phyloP scores from a whole-genome alignment of 2,113 vertebrate species.

The Heterocephalus glaber region DNA sequence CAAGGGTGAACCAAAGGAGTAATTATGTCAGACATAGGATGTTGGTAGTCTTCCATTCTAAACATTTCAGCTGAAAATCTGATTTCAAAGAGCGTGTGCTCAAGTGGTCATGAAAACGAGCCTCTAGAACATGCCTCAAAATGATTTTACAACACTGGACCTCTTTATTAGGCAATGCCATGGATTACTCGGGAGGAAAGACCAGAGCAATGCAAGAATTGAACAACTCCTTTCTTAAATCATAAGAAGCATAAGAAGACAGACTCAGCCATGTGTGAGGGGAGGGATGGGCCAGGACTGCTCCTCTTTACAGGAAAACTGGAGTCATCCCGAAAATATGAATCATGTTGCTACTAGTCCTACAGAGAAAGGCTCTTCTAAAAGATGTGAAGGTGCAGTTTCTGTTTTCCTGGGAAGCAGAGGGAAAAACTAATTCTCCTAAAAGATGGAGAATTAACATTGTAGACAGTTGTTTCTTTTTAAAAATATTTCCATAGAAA shows the following conservation, averaged over 20 bases:
- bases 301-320: slow-evolving; percentile 56
- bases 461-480: neutral
- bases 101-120: neutral
- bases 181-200: neutral
- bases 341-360: slow-evolving; percentile 47
- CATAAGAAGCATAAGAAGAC: neutral
- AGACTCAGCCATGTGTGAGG: neutral
- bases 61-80: neutral
- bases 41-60: neutral
- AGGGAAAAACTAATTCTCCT: neutral
- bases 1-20: slow-evolving; percentile 6
- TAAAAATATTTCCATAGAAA: neutral
- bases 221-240: neutral
- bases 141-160: neutral
- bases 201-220: neutral
- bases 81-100: neutral
- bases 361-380: slow-evolving; percentile 24
- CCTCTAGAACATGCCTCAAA: neutral
- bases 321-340: slow-evolving; percentile 71
- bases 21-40: neutral
- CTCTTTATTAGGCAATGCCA: neutral
- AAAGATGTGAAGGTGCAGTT: neutral
- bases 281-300: neutral
- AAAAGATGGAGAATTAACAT: neutral
- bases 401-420: slow-evolving; percentile 35